Evolutionary conservation across 1,140 invertebrate genomes (phyloP).

Genomic region (Drosophila hydei): DNA sequence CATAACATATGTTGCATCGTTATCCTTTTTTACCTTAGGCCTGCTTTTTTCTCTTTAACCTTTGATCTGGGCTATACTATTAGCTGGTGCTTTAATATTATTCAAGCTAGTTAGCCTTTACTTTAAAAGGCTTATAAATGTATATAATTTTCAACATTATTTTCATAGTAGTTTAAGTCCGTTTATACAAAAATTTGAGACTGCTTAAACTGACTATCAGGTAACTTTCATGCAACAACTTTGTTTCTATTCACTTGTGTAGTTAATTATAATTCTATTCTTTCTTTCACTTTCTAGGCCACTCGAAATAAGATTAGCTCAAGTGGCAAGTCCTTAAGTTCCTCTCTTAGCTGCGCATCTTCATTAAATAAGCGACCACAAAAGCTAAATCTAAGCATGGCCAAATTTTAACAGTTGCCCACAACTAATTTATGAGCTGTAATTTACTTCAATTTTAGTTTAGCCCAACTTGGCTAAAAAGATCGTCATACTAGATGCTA

Average conservation of each 20-base stretch:
- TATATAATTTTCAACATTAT: too few species aligned
- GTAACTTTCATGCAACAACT: too few species aligned
- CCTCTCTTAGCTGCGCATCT: constrained; percentile 8
- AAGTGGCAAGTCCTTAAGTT: neutral
- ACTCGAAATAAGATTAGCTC: neutral
- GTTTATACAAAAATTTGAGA: too few species aligned
- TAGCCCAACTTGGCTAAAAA: neutral
- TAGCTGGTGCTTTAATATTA: neutral
- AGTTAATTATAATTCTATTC: neutral
- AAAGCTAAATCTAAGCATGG: constrained; percentile 14
- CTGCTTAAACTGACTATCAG: too few species aligned
- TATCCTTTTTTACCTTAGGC: constrained; percentile 53
- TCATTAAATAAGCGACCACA: constrained; percentile 53
- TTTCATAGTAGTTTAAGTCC: neutral
- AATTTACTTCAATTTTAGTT: constrained; percentile 47
- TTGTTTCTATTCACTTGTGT: neutral
- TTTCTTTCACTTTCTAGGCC: neutral
- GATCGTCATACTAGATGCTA: too few species aligned
- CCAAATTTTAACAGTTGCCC: constrained; percentile 9
- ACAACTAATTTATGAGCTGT: constrained; percentile 36
- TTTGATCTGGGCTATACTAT: neutral
- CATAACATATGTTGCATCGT: constrained; percentile 66
- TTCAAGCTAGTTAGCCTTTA: neutral
- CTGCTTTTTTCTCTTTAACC: too few species aligned
- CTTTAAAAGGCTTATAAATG: neutral